Evolutionary conservation across 64 coral and sea anemone genomes (phyloP).

Genomic region (Dendrophyllia cribrosa): DNA sequence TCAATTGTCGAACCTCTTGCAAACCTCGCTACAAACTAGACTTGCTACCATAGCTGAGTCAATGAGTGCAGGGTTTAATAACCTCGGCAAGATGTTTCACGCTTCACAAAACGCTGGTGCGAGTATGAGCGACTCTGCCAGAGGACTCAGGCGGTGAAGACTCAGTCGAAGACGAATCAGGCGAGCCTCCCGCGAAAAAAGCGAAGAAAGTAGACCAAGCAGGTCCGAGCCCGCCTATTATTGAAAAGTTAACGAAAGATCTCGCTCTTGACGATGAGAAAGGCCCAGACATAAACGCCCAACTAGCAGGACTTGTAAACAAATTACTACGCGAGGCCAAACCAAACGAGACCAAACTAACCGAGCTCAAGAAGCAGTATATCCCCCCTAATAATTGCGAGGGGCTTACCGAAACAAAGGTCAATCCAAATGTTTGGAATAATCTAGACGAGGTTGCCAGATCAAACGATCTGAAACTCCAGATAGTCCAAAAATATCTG

Average conservation of each 20-base stretch:
- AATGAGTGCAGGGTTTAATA: no score
- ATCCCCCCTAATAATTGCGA: no score
- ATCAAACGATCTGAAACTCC: no score
- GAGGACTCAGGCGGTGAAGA: not conserved
- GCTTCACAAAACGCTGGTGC: no score
- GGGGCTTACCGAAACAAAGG: no score
- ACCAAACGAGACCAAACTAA: conserved; percentile 24
- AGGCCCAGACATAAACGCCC: conserved; percentile 14
- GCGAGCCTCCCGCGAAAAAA: not conserved
- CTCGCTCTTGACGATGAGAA: not conserved
- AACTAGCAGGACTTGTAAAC: not conserved
- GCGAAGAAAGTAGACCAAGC: not conserved
- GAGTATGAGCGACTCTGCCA: not conserved
- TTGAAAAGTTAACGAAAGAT: not conserved
- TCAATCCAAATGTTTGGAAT: no score
- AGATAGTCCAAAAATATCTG: no score
- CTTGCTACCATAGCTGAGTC: no score
- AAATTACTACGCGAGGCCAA: not conserved
- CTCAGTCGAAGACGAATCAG: not conserved
- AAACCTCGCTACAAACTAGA: no score
- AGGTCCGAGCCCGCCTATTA: not conserved
- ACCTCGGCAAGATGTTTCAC: no score
- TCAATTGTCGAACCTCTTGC: no score
- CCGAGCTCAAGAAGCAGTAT: not conserved
- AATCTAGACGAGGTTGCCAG: no score